Percentiles rank a stretch among this genome's conserved stretches.
phyloP scores from a whole-genome alignment of 2,113 vertebrate genomes.

The Sturnus vulgaris region DNA sequence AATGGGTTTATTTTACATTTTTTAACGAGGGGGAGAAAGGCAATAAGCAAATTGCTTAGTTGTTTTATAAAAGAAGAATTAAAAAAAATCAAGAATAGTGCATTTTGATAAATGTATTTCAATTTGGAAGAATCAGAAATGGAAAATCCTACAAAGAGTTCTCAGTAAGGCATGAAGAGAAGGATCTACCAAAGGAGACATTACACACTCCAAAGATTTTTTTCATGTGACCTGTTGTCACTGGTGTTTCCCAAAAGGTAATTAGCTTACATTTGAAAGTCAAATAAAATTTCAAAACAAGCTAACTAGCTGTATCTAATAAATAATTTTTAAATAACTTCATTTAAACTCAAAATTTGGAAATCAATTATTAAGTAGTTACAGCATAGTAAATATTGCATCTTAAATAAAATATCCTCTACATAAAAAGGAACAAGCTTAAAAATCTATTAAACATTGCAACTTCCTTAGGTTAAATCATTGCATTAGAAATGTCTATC shows the following conservation, averaged over 20 bases:
- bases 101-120: background rate
- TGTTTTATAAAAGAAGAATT: background rate
- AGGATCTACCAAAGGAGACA: background rate
- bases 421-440: background rate
- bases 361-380: background rate
- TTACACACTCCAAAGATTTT: background rate
- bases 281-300: conserved; percentile 17
- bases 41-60: background rate
- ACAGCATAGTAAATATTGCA: background rate
- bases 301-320: conserved; percentile 21
- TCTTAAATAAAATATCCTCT: conserved; percentile 14
- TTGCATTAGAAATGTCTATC: background rate
- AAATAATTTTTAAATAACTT: conserved; percentile 50
- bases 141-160: background rate
- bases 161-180: background rate
- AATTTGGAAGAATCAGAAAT: background rate
- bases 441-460: background rate
- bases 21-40: background rate
- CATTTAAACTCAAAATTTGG: background rate
- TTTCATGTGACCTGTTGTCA: background rate
- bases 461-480: background rate
- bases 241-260: background rate
- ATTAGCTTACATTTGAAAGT: background rate
- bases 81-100: background rate
- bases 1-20: background rate